These are phyloP conservation scores for Zosterops japonicus DNA, from an alignment of 2,113 vertebrate genomes.

Conservation along the genomic window DNA sequence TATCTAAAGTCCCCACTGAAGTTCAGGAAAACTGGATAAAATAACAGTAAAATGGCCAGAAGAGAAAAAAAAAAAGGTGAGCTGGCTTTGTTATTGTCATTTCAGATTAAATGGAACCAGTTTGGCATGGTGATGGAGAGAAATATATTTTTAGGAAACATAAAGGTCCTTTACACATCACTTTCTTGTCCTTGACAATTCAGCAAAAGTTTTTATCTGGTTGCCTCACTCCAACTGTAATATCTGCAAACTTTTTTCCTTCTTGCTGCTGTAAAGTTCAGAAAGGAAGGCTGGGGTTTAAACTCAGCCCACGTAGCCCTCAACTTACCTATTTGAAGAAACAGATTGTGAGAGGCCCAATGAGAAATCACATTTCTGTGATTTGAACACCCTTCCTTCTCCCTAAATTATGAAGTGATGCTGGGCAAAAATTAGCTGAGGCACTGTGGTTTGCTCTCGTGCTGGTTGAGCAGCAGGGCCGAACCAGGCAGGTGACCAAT, in stretches of 20 bases:
- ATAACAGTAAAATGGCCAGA: background rate
- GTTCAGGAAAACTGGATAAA: background rate
- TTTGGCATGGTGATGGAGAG: background rate
- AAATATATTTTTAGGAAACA: background rate
- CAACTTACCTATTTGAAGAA: background rate
- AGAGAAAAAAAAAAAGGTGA: fast-evolving
- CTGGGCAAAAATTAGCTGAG: background rate
- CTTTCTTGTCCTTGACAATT: background rate
- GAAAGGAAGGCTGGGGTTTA: background rate
- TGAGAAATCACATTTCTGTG: background rate
- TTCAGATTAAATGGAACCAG: background rate
- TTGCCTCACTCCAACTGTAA: background rate
- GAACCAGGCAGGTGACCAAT: background rate
- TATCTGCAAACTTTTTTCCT: background rate
- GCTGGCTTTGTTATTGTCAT: background rate
- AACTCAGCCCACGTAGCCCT: background rate
- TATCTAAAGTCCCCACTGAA: background rate
- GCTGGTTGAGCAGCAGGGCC: background rate
- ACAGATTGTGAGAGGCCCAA: background rate
- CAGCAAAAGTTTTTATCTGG: background rate
- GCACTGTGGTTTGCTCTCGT: background rate
- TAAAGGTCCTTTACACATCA: background rate
- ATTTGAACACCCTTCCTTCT: background rate
- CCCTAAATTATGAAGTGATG: background rate
- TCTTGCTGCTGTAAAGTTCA: background rate